A percentile compares a stretch with the other conserved stretches of the same genome.
Conservation (phyloP, 1,140 invertebrate genomes). For the Cydia amplana region DNA sequence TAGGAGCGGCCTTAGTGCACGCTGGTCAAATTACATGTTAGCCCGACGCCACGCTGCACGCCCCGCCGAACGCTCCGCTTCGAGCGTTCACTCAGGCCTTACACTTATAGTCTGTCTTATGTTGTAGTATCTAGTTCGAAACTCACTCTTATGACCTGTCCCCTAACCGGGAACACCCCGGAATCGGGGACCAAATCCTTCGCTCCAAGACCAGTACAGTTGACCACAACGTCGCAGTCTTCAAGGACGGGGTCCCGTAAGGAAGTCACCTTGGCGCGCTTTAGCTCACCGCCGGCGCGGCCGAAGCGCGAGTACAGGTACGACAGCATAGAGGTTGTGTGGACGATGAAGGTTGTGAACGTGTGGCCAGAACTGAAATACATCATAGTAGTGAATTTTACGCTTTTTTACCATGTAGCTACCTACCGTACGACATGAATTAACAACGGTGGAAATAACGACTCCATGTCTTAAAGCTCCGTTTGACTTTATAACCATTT, state of each 20-base stretch:
- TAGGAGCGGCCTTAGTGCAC: too few relatives aligned
- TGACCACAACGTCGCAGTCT: conserved; percentile 84
- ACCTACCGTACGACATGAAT: too few relatives aligned
- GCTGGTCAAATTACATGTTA: too few relatives aligned
- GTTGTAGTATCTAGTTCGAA: background rate
- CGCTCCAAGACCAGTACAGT: conserved; percentile 86
- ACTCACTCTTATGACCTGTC: conserved; percentile 84
- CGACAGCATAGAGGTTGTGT: conserved; percentile 80
- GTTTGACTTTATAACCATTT: too few relatives aligned
- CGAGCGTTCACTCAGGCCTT: too few relatives aligned
- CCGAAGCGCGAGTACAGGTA: conserved; percentile 82
- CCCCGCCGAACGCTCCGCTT: too few relatives aligned
- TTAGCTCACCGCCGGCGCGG: conserved; percentile 78
- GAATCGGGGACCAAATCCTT: conserved; percentile 80
- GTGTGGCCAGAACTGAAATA: conserved; percentile 80
- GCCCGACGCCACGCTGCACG: too few relatives aligned
- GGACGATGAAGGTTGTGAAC: conserved; percentile 82
- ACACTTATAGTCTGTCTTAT: too few relatives aligned
- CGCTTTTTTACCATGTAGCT: too few relatives aligned
- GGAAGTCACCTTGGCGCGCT: conserved; percentile 75
- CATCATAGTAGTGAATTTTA: too few relatives aligned
- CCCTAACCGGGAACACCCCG: conserved; percentile 82
- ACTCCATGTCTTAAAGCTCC: too few relatives aligned
- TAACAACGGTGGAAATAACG: too few relatives aligned
- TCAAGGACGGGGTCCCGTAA: conserved; percentile 77